Base-by-base conservation (phyloP, 2,113 vertebrate species). In the Megalops atlanticus region DNA sequence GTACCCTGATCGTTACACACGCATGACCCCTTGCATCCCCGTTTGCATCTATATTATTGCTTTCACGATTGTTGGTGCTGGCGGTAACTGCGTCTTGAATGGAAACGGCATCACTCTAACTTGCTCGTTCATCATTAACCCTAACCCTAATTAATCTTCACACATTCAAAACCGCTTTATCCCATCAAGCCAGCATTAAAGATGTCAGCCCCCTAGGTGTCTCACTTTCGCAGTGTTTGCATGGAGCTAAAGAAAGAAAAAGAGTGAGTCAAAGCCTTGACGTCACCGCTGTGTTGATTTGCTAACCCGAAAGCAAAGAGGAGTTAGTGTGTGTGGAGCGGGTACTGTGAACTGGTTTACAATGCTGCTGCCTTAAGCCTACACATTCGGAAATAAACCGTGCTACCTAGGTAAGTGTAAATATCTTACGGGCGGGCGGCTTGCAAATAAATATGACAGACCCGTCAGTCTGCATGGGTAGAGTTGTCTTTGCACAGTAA, bases 321-420 rank as follows among this genome's bases (percentile, higher is more conserved):
- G 91, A 93, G 90, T 90, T 91, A 92, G 94, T 93, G 92, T 88
- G 90, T 87, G 94, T 93, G 95, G 94, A 96, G 96, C 95, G 96
- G 95, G 94, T 91, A 93, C 92, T 96, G 95, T 92, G 94, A 97
- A 96, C 95, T 95, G 94, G 92, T 89, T 86, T 92, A 92, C 85
- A 89, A 87, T 91, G 93, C 95, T 89, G 94, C 90, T 92, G 93
- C 89, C 90, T 77, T 89, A 89, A 90, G 88, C 84, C 83, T 92
- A 92, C 87, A 87, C 88, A 77, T 83, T 90, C 87, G 84, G 83
- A 86, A 89, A 88, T 85, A 87, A 85, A 88, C 88, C 91, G 89
- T 83, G 82, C 88, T 69, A 83, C 83, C 52, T 84, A 89, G 89
- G 91, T 93, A 90, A 89, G 91, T 81, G 33, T 75, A 68, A 80